Evolutionary conservation across 2,113 vertebrate species (phyloP).

Genomic region (Lamprologus tigripictilis): DNA sequence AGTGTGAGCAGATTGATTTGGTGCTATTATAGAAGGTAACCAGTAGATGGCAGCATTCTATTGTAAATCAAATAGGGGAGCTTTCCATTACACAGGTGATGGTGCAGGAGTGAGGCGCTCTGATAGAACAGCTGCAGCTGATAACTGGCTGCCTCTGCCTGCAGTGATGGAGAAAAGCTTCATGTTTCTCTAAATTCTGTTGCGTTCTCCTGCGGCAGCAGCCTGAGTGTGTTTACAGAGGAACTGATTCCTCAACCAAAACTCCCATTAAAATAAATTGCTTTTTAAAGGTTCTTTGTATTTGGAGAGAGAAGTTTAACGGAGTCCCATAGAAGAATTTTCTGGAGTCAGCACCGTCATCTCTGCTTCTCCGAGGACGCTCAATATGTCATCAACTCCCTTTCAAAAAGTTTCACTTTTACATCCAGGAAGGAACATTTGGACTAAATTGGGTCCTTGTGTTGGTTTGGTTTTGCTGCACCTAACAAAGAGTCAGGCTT

Average conservation of each 20-base stretch:
- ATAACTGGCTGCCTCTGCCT: background rate
- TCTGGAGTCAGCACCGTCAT: background rate
- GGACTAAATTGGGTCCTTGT: background rate
- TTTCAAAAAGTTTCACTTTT: background rate
- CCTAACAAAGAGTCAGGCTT: background rate
- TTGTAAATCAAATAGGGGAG: background rate
- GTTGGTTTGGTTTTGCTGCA: background rate
- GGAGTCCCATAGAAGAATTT: background rate
- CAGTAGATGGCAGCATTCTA: slow-evolving; percentile 42
- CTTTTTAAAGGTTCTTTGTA: background rate
- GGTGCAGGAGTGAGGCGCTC: background rate
- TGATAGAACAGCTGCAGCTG: background rate
- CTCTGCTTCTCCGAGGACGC: background rate
- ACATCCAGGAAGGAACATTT: background rate
- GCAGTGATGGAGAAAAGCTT: background rate
- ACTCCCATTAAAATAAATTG: background rate
- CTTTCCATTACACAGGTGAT: background rate
- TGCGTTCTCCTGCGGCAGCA: background rate
- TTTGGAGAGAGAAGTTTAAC: background rate
- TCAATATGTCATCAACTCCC: background rate
- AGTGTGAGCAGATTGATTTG: background rate
- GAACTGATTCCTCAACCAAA: background rate
- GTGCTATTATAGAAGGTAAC: background rate
- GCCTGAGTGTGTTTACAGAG: background rate
- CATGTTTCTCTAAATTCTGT: background rate